Percentiles rank a stretch among this genome's conserved stretches.
Conservation (phyloP, 2,888 invertebrate species). For the Torymus auratus region DNA sequence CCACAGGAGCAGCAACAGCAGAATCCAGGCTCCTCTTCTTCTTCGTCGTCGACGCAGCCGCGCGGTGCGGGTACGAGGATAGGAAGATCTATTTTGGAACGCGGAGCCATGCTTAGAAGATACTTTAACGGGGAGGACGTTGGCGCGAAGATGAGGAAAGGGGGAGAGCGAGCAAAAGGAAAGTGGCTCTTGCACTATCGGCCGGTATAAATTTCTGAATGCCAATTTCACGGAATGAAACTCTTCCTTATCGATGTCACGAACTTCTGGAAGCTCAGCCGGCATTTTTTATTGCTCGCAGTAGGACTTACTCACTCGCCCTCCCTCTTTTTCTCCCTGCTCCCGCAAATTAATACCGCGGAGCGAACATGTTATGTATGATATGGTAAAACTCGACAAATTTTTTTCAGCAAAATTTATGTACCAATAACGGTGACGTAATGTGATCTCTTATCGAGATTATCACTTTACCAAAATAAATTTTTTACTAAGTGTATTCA, state of each 20-base stretch:
- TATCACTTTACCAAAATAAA: slow-evolving; percentile 36
- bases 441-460: slow-evolving; percentile 45
- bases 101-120: slow-evolving; percentile 50
- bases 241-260: slow-evolving; percentile 62
- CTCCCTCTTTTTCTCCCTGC: background rate
- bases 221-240: slow-evolving; percentile 68
- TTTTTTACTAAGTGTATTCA: slow-evolving; percentile 33
- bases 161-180: slow-evolving; percentile 1
- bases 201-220: slow-evolving; percentile 62
- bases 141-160: background rate
- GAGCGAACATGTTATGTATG: slow-evolving; percentile 14
- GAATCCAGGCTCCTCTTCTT: slow-evolving; percentile 35
- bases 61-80: slow-evolving; percentile 21
- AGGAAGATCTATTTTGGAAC: slow-evolving; percentile 48
- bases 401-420: slow-evolving; percentile 50
- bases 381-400: background rate
- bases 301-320: background rate
- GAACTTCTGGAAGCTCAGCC: slow-evolving; percentile 47
- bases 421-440: slow-evolving; percentile 46
- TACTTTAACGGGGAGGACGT: slow-evolving; percentile 30
- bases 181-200: slow-evolving; percentile 65
- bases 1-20: slow-evolving; percentile 58
- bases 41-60: slow-evolving; percentile 3
- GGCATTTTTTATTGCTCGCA: slow-evolving; percentile 53
- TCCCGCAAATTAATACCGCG: slow-evolving; percentile 54